These are phyloP conservation scores for Canis aureus DNA, from an alignment of 2,113 vertebrate species.

Conservation along the genomic window DNA sequence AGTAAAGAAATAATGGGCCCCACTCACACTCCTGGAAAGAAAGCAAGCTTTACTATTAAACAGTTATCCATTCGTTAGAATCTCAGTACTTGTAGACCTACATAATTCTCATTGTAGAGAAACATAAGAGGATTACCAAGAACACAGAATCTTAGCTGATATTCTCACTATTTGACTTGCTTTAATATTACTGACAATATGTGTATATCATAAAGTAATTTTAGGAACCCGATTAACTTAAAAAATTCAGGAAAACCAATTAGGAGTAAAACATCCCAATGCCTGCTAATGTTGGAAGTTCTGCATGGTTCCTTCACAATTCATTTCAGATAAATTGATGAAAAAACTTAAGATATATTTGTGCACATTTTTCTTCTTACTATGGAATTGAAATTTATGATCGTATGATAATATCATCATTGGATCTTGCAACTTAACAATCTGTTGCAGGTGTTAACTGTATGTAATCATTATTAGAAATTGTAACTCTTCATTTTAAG, in stretches of 20 bases:
- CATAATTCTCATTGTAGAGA: neutral
- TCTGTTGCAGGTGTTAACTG: neutral
- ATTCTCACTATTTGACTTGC: neutral
- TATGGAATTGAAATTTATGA: neutral
- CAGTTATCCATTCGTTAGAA: neutral
- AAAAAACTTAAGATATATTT: neutral
- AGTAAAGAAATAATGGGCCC: neutral
- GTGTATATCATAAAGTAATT: neutral
- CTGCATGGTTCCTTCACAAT: neutral
- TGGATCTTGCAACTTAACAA: neutral
- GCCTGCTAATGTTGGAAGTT: neutral
- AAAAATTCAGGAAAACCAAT: neutral
- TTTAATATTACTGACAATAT: neutral
- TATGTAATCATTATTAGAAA: neutral
- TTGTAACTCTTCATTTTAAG: neutral
- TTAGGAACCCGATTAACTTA: neutral
- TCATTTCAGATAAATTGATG: neutral
- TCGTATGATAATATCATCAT: neutral
- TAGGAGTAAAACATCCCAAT: neutral
- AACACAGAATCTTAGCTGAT: neutral
- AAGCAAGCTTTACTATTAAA: neutral
- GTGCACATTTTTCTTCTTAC: neutral
- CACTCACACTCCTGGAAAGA: neutral
- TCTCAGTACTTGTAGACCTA: neutral
- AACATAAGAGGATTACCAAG: neutral